Evolutionary conservation across 2,888 invertebrate genomes (phyloP), one percentile per base, ranked within the genome.

Genomic region (Cephus spinipes): DNA sequence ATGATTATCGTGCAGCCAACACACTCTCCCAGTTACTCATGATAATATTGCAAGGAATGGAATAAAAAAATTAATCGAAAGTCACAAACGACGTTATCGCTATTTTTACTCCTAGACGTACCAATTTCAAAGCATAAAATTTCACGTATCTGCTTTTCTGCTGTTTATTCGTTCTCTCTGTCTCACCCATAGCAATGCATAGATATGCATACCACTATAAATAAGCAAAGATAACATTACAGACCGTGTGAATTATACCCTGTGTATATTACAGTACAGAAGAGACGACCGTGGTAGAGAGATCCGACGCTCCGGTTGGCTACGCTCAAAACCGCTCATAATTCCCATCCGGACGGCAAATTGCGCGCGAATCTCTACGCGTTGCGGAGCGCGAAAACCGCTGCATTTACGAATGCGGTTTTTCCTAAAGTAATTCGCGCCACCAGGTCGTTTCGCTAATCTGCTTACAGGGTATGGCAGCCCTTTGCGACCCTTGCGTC

Each of bases 191-290:
- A 23, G 55, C 9, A 55, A 55, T 23, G 55, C 2, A 40, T 40
- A 40, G 40, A 40, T 40, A 40, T 23, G 40, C 55, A 55, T 55
- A 55, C 2, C 55, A 82, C 80, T 81, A 84, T 85, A 86, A 85
- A 86, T 85, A 85, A 83, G 80, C 84, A 81, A 82, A 86, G 86
- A 85, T 86, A 86, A 85, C 85, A 85, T 85, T 85, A 86, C 85
- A 81, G 80, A 76, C 79, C 81, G 76, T 80, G 84, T 85, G 84
- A 86, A 86, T 86, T 84, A 86, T 85, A 81, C 73, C 81, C 82
- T 79, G 78, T 82, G 83, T 83, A 83, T 82, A 83, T 83, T 84
- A 84, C 78, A 84, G 81, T 83, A 79, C 80, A 82, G 80, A 78
- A 74, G 78, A 78, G 75, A 78, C 73, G 77, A 76, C 69, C 78